phyloP scores from a whole-genome alignment of 2,797 vertebrate genomes.

The Sebastes miniatus region DNA sequence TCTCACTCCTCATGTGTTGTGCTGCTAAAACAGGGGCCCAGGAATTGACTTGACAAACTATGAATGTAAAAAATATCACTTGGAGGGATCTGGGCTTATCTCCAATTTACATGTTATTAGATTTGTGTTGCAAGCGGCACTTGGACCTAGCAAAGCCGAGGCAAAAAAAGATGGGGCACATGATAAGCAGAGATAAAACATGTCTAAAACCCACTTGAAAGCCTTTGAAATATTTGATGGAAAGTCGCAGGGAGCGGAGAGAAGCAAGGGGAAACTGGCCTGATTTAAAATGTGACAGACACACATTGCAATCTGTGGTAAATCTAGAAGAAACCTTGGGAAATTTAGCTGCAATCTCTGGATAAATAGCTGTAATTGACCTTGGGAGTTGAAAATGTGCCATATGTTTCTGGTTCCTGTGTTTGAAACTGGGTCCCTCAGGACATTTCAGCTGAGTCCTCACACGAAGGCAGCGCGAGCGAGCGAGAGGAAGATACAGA shows the following conservation, averaged over 20 bases:
- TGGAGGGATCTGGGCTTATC: constrained; percentile 95
- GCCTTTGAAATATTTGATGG: constrained; percentile 80
- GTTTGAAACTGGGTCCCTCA: constrained; percentile 84
- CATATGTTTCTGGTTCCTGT: constrained; percentile 88
- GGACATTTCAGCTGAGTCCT: constrained; percentile 84
- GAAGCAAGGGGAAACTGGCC: constrained; percentile 72
- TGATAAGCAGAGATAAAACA: constrained; percentile 82
- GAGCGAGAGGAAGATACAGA: constrained; percentile 63
- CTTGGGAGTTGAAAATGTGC: constrained; percentile 88
- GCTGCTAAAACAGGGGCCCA: constrained; percentile 97
- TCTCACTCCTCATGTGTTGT: constrained; percentile 99
- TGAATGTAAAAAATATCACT: constrained; percentile 85
- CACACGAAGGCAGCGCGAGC: constrained; percentile 66
- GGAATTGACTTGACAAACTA: constrained; percentile 99
- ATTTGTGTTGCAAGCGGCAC: constrained; percentile 79
- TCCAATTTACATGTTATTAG: constrained; percentile 89
- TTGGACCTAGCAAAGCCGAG: constrained; percentile 67
- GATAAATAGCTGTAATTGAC: constrained; percentile 90
- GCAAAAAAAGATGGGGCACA: constrained; percentile 72
- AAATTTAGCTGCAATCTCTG: constrained; percentile 86
- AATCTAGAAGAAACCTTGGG: constrained; percentile 85
- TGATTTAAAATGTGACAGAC: constrained; percentile 84
- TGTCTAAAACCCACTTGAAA: constrained; percentile 80
- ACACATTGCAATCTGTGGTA: constrained; percentile 78
- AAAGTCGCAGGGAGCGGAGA: constrained; percentile 69